phyloP scores from a whole-genome alignment of 2,113 vertebrate species.

The Coregonus clupeaformis region DNA sequence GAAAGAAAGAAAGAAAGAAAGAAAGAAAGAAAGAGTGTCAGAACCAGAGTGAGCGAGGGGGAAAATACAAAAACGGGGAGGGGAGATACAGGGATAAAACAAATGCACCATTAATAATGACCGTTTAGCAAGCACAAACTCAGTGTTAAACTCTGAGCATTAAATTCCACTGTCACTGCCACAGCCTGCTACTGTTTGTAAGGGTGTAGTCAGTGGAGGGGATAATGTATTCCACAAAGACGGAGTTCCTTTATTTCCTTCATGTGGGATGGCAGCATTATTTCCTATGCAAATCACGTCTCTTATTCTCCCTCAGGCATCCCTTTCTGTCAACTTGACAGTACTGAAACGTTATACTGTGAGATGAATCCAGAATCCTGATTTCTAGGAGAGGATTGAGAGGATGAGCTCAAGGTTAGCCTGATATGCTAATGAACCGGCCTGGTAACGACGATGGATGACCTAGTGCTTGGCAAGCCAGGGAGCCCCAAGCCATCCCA shows the following conservation, averaged over 20 bases:
- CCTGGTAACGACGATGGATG: conserved; percentile 55
- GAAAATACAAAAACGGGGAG: neutral
- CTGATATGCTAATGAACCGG: conserved; percentile 68
- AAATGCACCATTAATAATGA: conserved; percentile 23
- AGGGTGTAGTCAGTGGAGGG: conserved; percentile 31
- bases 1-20: neutral
- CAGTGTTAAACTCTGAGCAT: neutral
- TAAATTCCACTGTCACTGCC: conserved; percentile 15
- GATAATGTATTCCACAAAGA: conserved; percentile 41
- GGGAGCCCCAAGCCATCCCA: conserved; percentile 38
- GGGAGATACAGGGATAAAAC: conserved; percentile 10
- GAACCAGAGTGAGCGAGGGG: neutral
- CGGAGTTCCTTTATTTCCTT: conserved; percentile 50
- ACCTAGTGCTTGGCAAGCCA: conserved; percentile 43
- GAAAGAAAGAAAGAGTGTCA: neutral
- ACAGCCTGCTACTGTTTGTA: conserved; percentile 26
- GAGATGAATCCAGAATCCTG: conserved; percentile 23
- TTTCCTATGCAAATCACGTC: conserved; percentile 64
- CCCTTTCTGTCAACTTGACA: conserved; percentile 67
- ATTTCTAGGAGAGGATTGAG: conserved; percentile 33
- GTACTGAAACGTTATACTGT: conserved; percentile 54
- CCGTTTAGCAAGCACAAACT: neutral
- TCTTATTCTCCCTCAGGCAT: conserved; percentile 56
- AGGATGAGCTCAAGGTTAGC: conserved; percentile 64
- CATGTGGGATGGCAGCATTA: conserved; percentile 37